Base-by-base conservation (phyloP, 2,888 invertebrate species). In the Orthosia incerta region DNA sequence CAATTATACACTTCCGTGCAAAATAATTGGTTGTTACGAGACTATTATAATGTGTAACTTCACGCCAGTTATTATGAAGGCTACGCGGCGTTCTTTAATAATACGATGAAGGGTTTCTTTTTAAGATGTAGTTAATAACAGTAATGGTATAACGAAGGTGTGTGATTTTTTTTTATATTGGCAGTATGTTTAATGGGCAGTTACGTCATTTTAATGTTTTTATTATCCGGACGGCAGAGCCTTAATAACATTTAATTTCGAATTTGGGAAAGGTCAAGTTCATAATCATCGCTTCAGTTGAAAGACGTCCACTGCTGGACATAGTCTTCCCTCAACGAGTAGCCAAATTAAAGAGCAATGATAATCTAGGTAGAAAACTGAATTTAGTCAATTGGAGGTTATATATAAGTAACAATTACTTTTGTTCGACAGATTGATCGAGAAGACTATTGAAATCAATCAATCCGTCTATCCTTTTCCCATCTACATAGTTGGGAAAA, bases 1-100 rank as follows among this genome's bases (percentile, higher is more conserved):
- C 84, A 86, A 86, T 86, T 86, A 86, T 81, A 85, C 84, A 89
- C 89, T 89, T 86, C 89, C 89, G 87, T 85, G 90, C 89, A 82
- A 88, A 89, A 87, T 89, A 88, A 89, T 89, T 87, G 88, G 68
- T 75, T 71, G 84, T 86, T 83, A 82, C 83, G 56, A 82, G 74
- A 80, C 81, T 82, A 85, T 86, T 86, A 83, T 86, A 83, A 87
- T 82, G 77, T 83, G 79, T 84, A 78, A 80, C 84, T 87, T 85
- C 79, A 86, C 83, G 83, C 82, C 61, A 20, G 68, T 74, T 85
- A 80, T 78, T 77, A 74, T 61, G 31, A 86, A 76, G 73, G 70
- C 66, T 73, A 59, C n/a, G 76, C 73, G 63, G 80, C n/a, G 67
- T 71, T 70, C 74, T 77, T 76, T 80, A 83, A 80, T 86, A 82